Base-by-base conservation (phyloP, 2,797 vertebrate species). In the Eleutherodactylus coqui region DNA sequence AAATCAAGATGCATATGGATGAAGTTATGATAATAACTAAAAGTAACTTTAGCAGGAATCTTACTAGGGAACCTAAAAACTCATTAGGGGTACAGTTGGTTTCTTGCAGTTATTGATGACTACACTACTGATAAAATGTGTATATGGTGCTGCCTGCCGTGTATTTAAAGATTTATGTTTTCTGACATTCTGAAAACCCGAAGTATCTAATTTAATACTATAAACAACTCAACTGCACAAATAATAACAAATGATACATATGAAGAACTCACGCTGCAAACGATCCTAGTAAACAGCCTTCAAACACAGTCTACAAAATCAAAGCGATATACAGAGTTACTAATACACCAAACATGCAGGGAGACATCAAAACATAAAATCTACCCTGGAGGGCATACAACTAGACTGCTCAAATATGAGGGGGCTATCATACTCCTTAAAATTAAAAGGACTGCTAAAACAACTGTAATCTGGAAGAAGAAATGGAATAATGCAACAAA, bases 241-340 rank as follows among this genome's bases (percentile, higher is more conserved):
- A 10, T 41, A 41, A n/a, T 43, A 41, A 70, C 11, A 41, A 36
- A 55, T 58, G 49, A 38, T 53, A 5, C 19, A 27, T 24, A 5
- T 34, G 45, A 7, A 49, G 89, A 84, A 96, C 96, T 96, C 91
- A 96, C 93, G 79, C 94, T 16, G 95, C 82, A 76, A 96, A 1
- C 4, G 94, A 92, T 91, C 95, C 96, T 10, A 97, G 95, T 91
- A 95, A 91, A 88, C 96, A 89, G 32, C 96, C 95, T 91, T 96
- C 92, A 86, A 90, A 90, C 77, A 94, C 0, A 6, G 95, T 96
- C 96, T 97, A 80, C 67, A 91, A 91, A 82, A 6, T 41, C 36
- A 72, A 72, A 24, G 11, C 43, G 24, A n/a, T 9, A 41, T 38
- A 72, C 11, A 72, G 24, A 41, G 21, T 70, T 70, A 70, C 8